These are phyloP conservation scores for Myotis yumanensis DNA, from an alignment of 2,113 vertebrate genomes.

Conservation along the genomic window DNA sequence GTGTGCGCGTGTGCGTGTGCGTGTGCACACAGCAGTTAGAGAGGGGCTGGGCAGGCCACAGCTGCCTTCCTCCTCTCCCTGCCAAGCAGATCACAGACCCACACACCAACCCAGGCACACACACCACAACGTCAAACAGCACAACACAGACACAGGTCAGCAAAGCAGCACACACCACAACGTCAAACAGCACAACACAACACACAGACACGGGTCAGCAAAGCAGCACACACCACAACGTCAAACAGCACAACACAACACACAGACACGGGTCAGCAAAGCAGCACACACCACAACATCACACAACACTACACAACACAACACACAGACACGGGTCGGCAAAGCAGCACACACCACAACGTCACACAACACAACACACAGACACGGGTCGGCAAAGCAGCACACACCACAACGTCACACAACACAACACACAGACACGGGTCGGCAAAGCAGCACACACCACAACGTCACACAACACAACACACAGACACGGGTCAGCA, in stretches of 20 bases:
- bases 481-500: not conserved
- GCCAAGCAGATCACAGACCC: not conserved
- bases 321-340: too few species aligned
- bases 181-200: not conserved
- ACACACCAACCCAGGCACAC: not conserved
- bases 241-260: not conserved
- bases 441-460: too few species aligned
- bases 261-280: not conserved
- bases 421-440: too few species aligned
- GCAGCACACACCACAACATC: too few species aligned
- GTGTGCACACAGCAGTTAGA: conserved; percentile 4
- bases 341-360: too few species aligned
- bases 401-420: too few species aligned
- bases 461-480: too few species aligned
- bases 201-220: not conserved
- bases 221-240: not conserved
- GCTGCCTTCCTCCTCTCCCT: not conserved
- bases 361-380: too few species aligned
- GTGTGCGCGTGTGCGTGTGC: not conserved
- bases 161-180: not conserved
- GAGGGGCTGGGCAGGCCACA: conserved; percentile 8
- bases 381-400: too few species aligned
- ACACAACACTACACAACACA: too few species aligned
- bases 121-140: not conserved
- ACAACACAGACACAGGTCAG: not conserved